Evolutionary conservation across 2,888 invertebrate genomes (phyloP), one percentile per base, ranked within the genome.

Genomic region (Deroplatys truncata): DNA sequence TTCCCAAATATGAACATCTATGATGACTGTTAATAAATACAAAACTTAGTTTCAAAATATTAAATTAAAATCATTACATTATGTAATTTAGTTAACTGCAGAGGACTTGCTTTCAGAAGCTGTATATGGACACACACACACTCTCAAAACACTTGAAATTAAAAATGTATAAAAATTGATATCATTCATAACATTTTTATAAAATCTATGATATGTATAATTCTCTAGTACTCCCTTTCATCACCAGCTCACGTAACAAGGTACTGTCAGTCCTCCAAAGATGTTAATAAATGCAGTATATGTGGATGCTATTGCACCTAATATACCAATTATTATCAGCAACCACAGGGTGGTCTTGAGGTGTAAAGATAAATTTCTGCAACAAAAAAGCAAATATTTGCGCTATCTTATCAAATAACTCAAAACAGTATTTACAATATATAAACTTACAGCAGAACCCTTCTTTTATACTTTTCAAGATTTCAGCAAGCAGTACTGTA

Each of bases 311-410:
- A 94, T 91, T 16, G 96, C 96, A 15, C 96, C 96, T 25, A 95
- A 91, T 2, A 95, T 91, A 3, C 96, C 96, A 88, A 96, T 92
- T 0, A 94, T 92, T 25, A 96, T 94, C 90, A 96, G 93, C 92
- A 96, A 95, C 94, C 95, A 95, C 92, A 96, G 94, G 90, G 95
- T 94, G 91, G 95, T 93, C 92, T 94, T 94, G 91, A 94, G 94
- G 94, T 95, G 95, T 0, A 95, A 92, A 0, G 96, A 94, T 7
- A 95, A 94, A 84, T 93, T 92, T 89, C 96, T 96, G 93, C 20
- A 94, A 72, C 89, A 90, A 91, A 88, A 90, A 88, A 90, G 90
- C 28, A 8, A 43, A 7, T 43, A 43, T 43, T 43, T 43, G 43
- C 43, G 4, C 35, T 10, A 43, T 43, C 0, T 43, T 43, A 43